Base-by-base conservation (phyloP, 2,888 invertebrate species). In the Macrosiphum euphorbiae region DNA sequence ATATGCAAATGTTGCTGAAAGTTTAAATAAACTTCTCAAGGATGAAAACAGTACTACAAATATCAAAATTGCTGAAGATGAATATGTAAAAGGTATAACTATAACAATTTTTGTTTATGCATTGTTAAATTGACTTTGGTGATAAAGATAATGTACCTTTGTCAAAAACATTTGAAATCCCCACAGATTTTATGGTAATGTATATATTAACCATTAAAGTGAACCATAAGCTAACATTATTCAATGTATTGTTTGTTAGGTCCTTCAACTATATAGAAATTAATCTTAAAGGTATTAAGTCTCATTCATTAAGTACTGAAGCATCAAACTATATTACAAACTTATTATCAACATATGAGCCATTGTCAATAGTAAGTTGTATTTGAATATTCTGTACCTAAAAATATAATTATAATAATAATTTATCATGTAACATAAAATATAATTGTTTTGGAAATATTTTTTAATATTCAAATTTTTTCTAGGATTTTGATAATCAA, bases 261-360 rank as follows among this genome's bases (percentile, higher is more conserved):
- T 89, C 86, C 94, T 58, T 50, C 94, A 90, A 94, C 89, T 41
- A n/a, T 94, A 67, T 58, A 0, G 61, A 85, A 90, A 50, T 90
- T 50, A 90, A 28, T 50, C 61, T 94, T 3, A 94, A 94, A 61
- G 94, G 86, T 8, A 86, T 90, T 50, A 85, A 61, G 11, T 90
- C 84, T 35, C 52, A 16, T 67, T 11, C 3, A 61, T 50, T 90
- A 3, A 94, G 3, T 11, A 35, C 24, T n/a, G 61, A 89, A 61
- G 94, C 86, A 52, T 85, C 84, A 86, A 52, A 61, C 1, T 94
- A 90, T 52, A 90, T 94, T 50, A 24, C 35, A 20, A 86, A 61
- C 50, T 94, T 94, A 16, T 41, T 94, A 86, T 50, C 55, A 61
- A 52, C 47, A 8, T 90, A 90, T 90, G 90, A 47, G 50, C 85